Evolutionary conservation across 2,888 invertebrate genomes (phyloP), one percentile per base, ranked within the genome.

Genomic region (Lycia hirtaria): DNA sequence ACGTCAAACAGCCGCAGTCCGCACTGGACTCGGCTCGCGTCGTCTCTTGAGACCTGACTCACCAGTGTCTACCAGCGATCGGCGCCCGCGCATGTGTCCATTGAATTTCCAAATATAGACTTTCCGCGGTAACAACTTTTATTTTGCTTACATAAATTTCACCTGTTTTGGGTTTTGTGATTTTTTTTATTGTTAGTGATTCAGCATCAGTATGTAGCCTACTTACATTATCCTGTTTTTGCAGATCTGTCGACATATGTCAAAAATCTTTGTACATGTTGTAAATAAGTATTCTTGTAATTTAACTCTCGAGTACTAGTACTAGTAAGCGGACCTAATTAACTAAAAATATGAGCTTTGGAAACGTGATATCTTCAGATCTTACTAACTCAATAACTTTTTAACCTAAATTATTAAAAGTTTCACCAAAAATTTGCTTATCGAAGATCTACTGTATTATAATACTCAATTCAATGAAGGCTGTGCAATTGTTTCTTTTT

Each of bases 31-130:
- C 5, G 10, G 32, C 3, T 22, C 10, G 19, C 33, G 20, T 32
- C 45, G 20, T 22, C 12, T 33, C 45, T 33, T 47, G 19, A 30
- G 35, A 63, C 62, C 71, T 85, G 85, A 86, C 75, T 87, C 86
- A 87, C 68, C 2, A 4, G 5, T 26, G 32, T 24, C 30, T 15
- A 19, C 32, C 41, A 20, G 64, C 65, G n/a, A n/a, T n/a, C n/a
- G 66, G 60, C 65, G 64, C 62, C 56, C 62, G 72, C 71, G 69
- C 73, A 76, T 71, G 72, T 73, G 60, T 75, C 78, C 80, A 78
- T 73, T 69, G 73, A 65, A 81, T 75, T 61, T 57, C 86, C 85
- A 78, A 82, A 75, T 85, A 80, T 78, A 83, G 83, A 56, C 55
- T 63, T 70, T 67, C 56, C 50, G 60, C 69, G 64, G 62, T 64